Percentiles rank a stretch among this genome's conserved stretches.
These are phyloP conservation scores for Drosophila repletoides DNA, from an alignment of 1,140 invertebrate genomes.

Conservation along the genomic window DNA sequence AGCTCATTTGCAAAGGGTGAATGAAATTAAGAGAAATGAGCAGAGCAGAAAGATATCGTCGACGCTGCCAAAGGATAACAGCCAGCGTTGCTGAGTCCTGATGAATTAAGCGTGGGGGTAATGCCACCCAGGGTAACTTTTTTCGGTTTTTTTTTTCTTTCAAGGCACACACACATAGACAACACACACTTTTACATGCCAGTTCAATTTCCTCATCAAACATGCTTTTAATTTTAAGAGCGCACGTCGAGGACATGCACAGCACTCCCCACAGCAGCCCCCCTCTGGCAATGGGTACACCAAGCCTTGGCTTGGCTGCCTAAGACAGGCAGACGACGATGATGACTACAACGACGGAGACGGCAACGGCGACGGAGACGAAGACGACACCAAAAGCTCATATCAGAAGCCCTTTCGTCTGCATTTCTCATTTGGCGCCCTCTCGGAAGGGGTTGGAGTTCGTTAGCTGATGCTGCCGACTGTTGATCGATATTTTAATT, in stretches of 20 bases:
- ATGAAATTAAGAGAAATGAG: constrained; percentile 67
- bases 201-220: constrained; percentile 68
- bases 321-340: constrained; percentile 28
- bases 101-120: constrained; percentile 48
- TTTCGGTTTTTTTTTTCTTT: constrained; percentile 11
- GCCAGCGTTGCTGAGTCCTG: constrained; percentile 24
- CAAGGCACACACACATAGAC: background rate
- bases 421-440: constrained; percentile 45
- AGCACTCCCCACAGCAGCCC: background rate
- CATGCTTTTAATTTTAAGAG: constrained; percentile 71
- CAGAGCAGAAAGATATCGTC: background rate
- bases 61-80: constrained; percentile 43
- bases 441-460: constrained; percentile 70
- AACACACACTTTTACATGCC: constrained; percentile 39
- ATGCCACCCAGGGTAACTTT: constrained; percentile 39
- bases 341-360: background rate
- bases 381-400: constrained; percentile 33
- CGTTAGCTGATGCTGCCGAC: constrained; percentile 62
- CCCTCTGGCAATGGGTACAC: background rate
- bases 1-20: constrained; percentile 79
- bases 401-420: constrained; percentile 53
- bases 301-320: constrained; percentile 11
- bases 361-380: background rate
- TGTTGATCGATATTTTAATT: constrained; percentile 79
- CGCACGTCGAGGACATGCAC: constrained; percentile 50